Evolutionary conservation across 2,113 vertebrate species (phyloP).

Genomic region (Perognathus longimembris): DNA sequence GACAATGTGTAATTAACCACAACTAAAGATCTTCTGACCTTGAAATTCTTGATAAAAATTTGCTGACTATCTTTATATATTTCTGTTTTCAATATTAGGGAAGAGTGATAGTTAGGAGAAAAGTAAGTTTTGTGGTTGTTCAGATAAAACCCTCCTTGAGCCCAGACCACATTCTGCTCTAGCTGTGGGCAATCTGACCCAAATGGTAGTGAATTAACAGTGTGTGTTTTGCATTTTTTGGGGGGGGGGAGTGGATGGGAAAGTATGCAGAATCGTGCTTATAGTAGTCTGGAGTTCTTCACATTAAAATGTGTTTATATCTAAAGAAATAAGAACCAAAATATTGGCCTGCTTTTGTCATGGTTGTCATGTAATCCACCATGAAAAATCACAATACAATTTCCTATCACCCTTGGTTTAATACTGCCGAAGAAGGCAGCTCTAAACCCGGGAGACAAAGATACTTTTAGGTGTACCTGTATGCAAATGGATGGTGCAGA

Average conservation of each 20-base stretch:
- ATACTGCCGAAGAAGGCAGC: constrained; percentile 48
- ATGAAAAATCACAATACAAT: constrained; percentile 76
- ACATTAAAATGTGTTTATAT: constrained; percentile 41
- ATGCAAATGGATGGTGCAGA: constrained; percentile 75
- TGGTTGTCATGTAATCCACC: constrained; percentile 61
- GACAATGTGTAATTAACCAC: neutral
- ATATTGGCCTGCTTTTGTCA: constrained; percentile 59
- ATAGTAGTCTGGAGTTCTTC: constrained; percentile 25
- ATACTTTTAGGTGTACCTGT: constrained; percentile 81
- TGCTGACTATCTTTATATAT: constrained; percentile 42
- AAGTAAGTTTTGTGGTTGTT: neutral
- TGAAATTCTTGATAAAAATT: constrained; percentile 49
- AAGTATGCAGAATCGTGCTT: constrained; percentile 17
- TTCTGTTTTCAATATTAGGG: constrained; percentile 7
- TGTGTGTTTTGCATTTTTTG: constrained; percentile 57
- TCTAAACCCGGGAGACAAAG: constrained; percentile 60
- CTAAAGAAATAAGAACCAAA: constrained; percentile 52
- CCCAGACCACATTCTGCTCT: neutral
- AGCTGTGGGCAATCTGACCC: neutral
- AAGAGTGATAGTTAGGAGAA: constrained; percentile 46
- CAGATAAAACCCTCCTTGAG: neutral
- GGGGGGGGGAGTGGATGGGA: neutral
- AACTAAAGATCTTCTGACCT: neutral
- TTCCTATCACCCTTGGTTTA: constrained; percentile 75
- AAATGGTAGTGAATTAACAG: constrained; percentile 56